Base-by-base conservation (phyloP, 1,140 invertebrate species). In the Colletes latitarsis region DNA sequence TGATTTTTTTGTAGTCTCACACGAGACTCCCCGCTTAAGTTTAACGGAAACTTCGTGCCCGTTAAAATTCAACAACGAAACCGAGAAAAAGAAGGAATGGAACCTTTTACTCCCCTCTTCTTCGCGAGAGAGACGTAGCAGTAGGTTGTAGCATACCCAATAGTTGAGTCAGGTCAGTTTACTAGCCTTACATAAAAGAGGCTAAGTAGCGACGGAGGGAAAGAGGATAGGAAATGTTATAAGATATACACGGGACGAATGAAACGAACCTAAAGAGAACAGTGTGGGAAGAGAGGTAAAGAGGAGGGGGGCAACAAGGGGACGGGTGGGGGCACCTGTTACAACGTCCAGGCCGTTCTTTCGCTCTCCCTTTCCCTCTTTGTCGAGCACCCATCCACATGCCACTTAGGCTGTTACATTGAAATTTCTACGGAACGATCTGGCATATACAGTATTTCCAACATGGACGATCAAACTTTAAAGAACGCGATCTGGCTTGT, bases 91-190 rank as follows among this genome's bases (percentile, higher is more conserved):
- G 62, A 10, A 70, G 46, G 8, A 68, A 41, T 39, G 52, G 64
- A n/a, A 10, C 15, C 3, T 6, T 5, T n/a, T 15, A 3, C 9
- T 49, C 49, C 21, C 46, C n/a, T 30, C 14, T 46, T 19, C 39
- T n/a, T 8, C 60, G 14, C 49, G 19, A 30, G 66, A 41, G 58
- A 55, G n/a, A 73, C 5, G 21, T 19, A 52, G 21, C 58, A 52
- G 21, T 64, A 53, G 60, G 53, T 77, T 55, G 43, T 70, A 55
- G 71, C 62, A 46, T 66, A 46, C 21, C 53, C 57, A 58, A 88
- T 87, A 68, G 83, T 90, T 90, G 84, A 82, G 87, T 66, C 74
- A 87, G 89, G 88, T 90, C 89, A 90, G 89, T 90, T 85, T 77
- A 66, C 79, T 82, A 70, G 80, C 73, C 69, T 85, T 86, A 88